These are phyloP conservation scores for Lochmaea crataegi DNA, from an alignment of 2,888 invertebrate genomes.

Conservation along the genomic window DNA sequence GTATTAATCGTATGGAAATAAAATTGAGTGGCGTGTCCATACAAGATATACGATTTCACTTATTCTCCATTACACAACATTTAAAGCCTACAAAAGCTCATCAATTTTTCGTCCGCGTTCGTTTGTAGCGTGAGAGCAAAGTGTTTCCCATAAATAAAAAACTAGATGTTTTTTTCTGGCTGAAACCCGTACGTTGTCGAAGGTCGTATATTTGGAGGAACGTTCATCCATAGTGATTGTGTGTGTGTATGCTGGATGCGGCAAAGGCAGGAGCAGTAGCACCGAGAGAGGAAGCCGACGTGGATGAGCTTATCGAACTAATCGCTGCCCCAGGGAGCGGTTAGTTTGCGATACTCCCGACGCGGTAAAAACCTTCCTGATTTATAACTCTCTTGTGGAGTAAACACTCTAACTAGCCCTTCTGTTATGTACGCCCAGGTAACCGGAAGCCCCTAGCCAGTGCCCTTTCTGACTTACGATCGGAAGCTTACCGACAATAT, in stretches of 20 bases:
- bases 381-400: slow-evolving; percentile 57
- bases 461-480: slow-evolving; percentile 48
- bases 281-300: slow-evolving; percentile 42
- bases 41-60: slow-evolving; percentile 28
- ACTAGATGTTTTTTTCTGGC: slow-evolving; percentile 28
- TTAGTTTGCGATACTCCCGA: slow-evolving; percentile 57
- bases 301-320: slow-evolving; percentile 59
- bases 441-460: slow-evolving; percentile 38
- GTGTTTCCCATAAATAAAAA: slow-evolving; percentile 26
- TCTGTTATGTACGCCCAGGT: slow-evolving; percentile 45
- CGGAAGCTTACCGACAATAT: slow-evolving; percentile 46
- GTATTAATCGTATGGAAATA: background rate
- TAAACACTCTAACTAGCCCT: slow-evolving; percentile 56
- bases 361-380: slow-evolving; percentile 56
- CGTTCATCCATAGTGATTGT: slow-evolving; percentile 47
- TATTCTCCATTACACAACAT: slow-evolving; percentile 27
- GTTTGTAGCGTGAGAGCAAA: slow-evolving; percentile 27
- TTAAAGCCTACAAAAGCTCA: slow-evolving; percentile 28
- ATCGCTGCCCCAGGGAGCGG: slow-evolving; percentile 60
- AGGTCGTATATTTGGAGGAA: slow-evolving; percentile 45
- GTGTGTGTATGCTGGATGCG: slow-evolving; percentile 32
- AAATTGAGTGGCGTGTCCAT: background rate
- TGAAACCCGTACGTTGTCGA: slow-evolving; percentile 31
- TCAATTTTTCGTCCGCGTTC: slow-evolving; percentile 25
- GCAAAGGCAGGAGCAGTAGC: slow-evolving; percentile 19